Conservation (phyloP, 2,888 invertebrate genomes). For the Allygus modestus region DNA sequence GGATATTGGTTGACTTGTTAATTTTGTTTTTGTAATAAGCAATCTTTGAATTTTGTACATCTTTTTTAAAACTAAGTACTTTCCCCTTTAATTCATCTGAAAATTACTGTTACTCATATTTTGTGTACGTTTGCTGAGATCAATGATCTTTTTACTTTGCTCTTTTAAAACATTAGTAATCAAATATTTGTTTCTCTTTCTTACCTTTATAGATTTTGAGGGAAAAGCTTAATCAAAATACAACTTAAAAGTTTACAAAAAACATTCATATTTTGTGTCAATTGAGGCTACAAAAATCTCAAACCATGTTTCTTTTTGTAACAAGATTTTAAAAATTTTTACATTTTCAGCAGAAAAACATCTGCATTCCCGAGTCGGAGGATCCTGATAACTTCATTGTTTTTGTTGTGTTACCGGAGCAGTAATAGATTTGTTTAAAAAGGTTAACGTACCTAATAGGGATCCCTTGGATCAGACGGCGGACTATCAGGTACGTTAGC, state of each 20-base stretch:
- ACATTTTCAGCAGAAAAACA: slow-evolving; percentile 7
- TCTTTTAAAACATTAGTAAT: slow-evolving; percentile 21
- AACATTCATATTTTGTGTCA: slow-evolving; percentile 31
- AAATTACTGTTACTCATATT: background rate
- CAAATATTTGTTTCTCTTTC: background rate
- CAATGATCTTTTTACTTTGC: background rate
- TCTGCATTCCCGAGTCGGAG: background rate
- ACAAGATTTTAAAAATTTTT: background rate
- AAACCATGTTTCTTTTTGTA: slow-evolving; percentile 27
- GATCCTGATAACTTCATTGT: background rate
- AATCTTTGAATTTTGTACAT: background rate
- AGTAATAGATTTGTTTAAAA: no score
- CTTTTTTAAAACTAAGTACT: slow-evolving; percentile 6
- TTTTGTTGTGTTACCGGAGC: no score
- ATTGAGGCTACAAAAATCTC: background rate
- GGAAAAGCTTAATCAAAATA: slow-evolving; percentile 33
- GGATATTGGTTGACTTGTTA: background rate
- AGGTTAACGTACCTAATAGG: no score
- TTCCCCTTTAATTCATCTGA: slow-evolving; percentile 10
- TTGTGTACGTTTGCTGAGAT: slow-evolving; percentile 10
- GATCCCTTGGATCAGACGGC: no score
- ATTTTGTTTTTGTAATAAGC: slow-evolving; percentile 21
- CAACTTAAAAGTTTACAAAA: background rate
- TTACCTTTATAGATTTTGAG: background rate
- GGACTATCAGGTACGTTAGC: no score